A percentile compares a stretch with the other conserved stretches of the same genome.
These are phyloP conservation scores for Synanthedon myopaeformis DNA, from an alignment of 2,888 invertebrate genomes.

Conservation along the genomic window DNA sequence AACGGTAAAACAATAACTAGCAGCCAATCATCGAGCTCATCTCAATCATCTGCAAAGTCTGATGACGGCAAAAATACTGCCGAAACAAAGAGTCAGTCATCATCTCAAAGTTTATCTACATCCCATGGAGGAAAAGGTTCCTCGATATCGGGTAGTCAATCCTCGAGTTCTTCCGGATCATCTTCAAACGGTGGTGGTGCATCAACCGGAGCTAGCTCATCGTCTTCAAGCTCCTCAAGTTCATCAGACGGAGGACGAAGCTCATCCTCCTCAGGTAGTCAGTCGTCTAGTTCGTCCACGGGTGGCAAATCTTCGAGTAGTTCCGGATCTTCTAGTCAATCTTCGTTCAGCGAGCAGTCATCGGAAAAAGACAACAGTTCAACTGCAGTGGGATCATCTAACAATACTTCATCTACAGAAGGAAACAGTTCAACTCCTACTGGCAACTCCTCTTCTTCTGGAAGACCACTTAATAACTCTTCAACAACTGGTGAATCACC, in stretches of 20 bases:
- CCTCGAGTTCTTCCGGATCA: neutral
- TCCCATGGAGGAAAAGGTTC: neutral
- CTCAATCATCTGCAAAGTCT: too few species aligned
- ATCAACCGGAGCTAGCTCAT: neutral
- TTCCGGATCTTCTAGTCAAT: neutral
- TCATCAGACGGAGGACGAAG: neutral
- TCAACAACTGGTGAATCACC: too few species aligned
- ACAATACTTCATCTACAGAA: too few species aligned
- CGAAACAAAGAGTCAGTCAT: neutral
- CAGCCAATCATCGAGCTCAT: too few species aligned
- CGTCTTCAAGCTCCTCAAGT: neutral
- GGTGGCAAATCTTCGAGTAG: neutral
- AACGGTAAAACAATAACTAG: too few species aligned
- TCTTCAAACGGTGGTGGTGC: neutral
- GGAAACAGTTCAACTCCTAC: too few species aligned
- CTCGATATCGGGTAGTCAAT: neutral
- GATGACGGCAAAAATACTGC: too few species aligned
- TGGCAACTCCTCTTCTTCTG: too few species aligned
- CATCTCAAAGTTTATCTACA: neutral
- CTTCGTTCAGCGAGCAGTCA: neutral
- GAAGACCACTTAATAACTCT: too few species aligned
- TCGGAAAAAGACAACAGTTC: neutral
- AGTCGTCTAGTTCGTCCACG: neutral
- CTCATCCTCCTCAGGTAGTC: neutral
- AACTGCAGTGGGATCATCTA: too few species aligned